These are phyloP conservation scores for Leucophenga maculata DNA, from an alignment of 2,888 invertebrate genomes.

Conservation along the genomic window DNA sequence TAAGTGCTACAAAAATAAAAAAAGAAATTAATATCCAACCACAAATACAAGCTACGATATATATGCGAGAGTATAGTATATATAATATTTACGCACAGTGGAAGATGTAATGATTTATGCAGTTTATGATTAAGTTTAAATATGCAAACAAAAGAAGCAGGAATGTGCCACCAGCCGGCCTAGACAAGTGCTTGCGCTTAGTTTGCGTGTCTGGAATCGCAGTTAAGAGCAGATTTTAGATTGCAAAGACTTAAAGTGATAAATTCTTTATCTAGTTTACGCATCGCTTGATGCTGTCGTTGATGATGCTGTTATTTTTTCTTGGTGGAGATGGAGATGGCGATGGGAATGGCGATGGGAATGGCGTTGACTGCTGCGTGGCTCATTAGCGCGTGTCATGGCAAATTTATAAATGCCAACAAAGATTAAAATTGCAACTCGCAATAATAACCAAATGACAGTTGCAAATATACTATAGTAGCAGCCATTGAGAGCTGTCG, in stretches of 20 bases:
- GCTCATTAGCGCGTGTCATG: slow-evolving; percentile 54
- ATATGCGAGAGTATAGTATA: too few relatives aligned
- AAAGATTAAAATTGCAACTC: slow-evolving; percentile 4
- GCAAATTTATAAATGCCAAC: slow-evolving; percentile 14
- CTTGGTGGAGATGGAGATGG: neutral
- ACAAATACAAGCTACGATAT: too few relatives aligned
- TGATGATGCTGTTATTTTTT: neutral
- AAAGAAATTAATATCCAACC: too few relatives aligned
- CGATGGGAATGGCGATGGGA: slow-evolving; percentile 4
- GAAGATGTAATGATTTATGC: slow-evolving; percentile 7
- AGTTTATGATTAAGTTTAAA: slow-evolving; percentile 38
- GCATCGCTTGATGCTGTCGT: slow-evolving; percentile 7
- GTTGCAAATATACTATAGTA: neutral
- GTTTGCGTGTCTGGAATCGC: too few relatives aligned
- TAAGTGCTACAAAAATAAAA: neutral
- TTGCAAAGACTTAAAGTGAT: slow-evolving; percentile 11
- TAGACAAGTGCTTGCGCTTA: neutral
- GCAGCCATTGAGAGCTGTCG: neutral
- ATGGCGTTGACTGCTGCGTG: too few relatives aligned
- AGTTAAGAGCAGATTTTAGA: too few relatives aligned
- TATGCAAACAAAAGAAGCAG: slow-evolving; percentile 53
- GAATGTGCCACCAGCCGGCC: slow-evolving; percentile 37
- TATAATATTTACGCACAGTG: neutral
- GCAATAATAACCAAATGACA: slow-evolving; percentile 28
- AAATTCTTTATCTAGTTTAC: slow-evolving; percentile 4